Base-by-base conservation (phyloP, 2,888 invertebrate species). In the Volucella zonaria region DNA sequence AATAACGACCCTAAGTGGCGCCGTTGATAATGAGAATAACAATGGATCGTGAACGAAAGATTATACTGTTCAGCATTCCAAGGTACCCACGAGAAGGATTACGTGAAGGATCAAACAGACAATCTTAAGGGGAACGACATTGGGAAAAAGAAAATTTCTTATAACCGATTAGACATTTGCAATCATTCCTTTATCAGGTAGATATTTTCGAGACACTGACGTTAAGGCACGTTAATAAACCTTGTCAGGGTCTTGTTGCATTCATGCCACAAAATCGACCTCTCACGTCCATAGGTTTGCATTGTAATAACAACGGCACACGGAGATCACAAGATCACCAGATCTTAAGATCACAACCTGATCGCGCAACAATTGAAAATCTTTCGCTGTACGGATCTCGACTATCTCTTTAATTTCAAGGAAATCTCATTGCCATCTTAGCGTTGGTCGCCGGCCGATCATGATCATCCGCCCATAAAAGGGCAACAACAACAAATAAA, bases 371-470 rank as follows among this genome's bases (percentile, higher is more conserved):
- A 73, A 76, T 66, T 40, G 54, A 40, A n/a, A 15, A 38, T 15
- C 49, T 49, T 64, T 14, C 43, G 43, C 31, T 51, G 62, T 43
- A 64, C 73, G 40, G 59, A 52, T 81, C 80, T 81, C 77, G 71
- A 62, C 76, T 85, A 80, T 85, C 85, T 85, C 49, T 85, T 85
- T 81, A 81, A 81, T 85, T 85, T 85, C 81, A 85, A 76, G 76
- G 76, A 85, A 85, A 85, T 85, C 85, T 77, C 76, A 71, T 77
- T 85, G 81, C 83, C 71, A 85, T 85, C 83, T 76, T 58, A 81
- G 73, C 80, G 31, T 31, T 6, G 31, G 31, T 31, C 31, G 31
- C 67, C 76, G 67, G 73, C 47, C 56, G 67, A 85, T 85, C 85
- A 81, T 85, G 85, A 85, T 85, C 85, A 51, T 76, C 85, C 61